phyloP scores from a whole-genome alignment of 2,113 vertebrate genomes.

The Alexandromys fortis region DNA sequence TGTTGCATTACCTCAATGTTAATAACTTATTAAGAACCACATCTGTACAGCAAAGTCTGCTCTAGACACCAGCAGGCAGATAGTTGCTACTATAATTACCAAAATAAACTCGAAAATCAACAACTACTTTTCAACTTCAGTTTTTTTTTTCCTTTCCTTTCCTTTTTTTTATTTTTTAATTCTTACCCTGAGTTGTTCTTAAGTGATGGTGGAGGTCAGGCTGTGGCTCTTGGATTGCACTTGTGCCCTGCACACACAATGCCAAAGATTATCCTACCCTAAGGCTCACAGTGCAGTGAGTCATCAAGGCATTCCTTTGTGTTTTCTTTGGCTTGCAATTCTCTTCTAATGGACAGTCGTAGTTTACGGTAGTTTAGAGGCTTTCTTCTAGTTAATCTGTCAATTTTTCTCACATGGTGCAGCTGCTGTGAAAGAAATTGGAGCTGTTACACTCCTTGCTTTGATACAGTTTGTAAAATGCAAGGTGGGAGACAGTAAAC shows the following conservation, averaged over 20 bases:
- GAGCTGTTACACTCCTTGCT: conserved; percentile 81
- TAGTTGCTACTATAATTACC: conserved; percentile 35
- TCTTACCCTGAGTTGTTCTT: neutral
- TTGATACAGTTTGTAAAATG: conserved; percentile 85
- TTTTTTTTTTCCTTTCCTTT: neutral
- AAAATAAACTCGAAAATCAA: neutral
- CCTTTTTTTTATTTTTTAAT: neutral
- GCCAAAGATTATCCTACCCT: conserved; percentile 1
- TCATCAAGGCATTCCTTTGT: conserved; percentile 65
- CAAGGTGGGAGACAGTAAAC: conserved; percentile 83
- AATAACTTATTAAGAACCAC: conserved; percentile 51
- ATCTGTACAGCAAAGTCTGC: neutral
- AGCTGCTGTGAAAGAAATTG: conserved; percentile 85
- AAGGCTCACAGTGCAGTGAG: conserved; percentile 55
- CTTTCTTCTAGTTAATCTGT: conserved; percentile 85
- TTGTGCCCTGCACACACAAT: neutral
- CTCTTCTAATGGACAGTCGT: conserved; percentile 71
- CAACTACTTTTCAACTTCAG: neutral
- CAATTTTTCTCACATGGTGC: conserved; percentile 82
- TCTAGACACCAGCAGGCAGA: neutral
- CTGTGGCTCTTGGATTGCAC: neutral
- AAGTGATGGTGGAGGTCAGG: neutral
- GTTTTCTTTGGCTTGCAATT: conserved; percentile 38
- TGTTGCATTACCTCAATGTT: neutral
- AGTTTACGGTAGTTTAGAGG: conserved; percentile 78